Percentiles rank a stretch among this genome's conserved stretches.
Conservation (phyloP, 2,113 vertebrate genomes). For the Atractosteus spatula region DNA sequence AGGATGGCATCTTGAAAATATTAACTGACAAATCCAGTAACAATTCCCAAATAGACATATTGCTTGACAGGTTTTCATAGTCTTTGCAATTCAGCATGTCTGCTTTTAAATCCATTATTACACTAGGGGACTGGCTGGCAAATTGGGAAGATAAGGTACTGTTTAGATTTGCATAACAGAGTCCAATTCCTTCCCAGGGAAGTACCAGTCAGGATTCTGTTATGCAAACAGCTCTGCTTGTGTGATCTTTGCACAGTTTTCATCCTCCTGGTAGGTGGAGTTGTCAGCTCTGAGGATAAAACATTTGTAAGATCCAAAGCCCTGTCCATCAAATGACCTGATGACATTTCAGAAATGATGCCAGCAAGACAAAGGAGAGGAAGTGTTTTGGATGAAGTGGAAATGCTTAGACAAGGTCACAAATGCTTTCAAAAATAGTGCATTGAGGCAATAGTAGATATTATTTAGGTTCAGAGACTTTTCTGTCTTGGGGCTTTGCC, state of each 20-base stretch:
- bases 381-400: neutral
- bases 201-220: neutral
- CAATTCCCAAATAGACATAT: no score
- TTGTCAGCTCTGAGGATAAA: constrained; percentile 11
- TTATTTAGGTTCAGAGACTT: neutral
- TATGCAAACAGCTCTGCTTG: neutral
- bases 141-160: no score
- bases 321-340: constrained; percentile 1
- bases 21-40: no score
- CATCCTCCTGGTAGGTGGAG: constrained; percentile 1
- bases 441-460: neutral
- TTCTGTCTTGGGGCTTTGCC: no score
- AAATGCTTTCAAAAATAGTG: neutral
- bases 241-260: neutral
- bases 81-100: no score
- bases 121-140: no score
- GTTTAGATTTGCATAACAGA: no score
- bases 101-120: no score
- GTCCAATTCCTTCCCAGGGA: neutral
- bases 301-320: constrained; percentile 6
- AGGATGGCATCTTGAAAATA: no score
- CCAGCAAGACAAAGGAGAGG: neutral
- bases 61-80: no score
- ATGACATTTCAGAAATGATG: constrained; percentile 8
- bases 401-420: constrained; percentile 10